Percentiles rank a stretch among this genome's conserved stretches.
Conservation (phyloP, 2,113 vertebrate species). For the Festucalex cinctus region DNA sequence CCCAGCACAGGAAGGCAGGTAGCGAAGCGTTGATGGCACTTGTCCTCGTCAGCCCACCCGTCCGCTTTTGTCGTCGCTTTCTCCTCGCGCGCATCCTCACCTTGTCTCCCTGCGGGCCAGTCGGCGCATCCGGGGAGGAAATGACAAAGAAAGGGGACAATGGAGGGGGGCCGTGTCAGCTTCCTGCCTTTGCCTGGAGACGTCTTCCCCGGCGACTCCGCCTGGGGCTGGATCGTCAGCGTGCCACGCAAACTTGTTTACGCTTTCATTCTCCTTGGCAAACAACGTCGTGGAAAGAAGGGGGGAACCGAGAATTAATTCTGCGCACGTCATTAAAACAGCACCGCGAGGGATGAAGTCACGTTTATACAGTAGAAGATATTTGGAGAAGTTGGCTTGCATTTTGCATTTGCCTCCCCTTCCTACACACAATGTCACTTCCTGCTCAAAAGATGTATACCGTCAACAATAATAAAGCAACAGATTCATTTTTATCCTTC, state of each 20-base stretch:
- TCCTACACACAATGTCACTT: constrained; percentile 42
- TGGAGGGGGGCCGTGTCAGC: constrained; percentile 51
- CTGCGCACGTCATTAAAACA: constrained; percentile 68
- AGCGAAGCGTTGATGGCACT: constrained; percentile 50
- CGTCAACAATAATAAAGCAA: constrained; percentile 41
- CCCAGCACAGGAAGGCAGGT: constrained; percentile 50
- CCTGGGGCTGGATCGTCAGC: constrained; percentile 52
- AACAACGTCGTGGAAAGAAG: constrained; percentile 50
- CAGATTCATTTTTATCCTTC: constrained; percentile 66
- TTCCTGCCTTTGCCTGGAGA: constrained; percentile 63
- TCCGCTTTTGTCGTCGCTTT: constrained; percentile 59
- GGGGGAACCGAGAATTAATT: constrained; percentile 53
- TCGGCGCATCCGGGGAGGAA: constrained; percentile 53
- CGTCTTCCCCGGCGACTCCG: constrained; percentile 37
- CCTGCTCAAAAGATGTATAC: constrained; percentile 52
- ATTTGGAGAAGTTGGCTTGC: constrained; percentile 60
- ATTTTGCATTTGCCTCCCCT: constrained; percentile 56
- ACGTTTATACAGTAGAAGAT: constrained; percentile 55
- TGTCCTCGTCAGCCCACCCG: constrained; percentile 36
- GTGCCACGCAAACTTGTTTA: constrained; percentile 52
- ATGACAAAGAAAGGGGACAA: constrained; percentile 62
- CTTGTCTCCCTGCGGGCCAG: constrained; percentile 60
- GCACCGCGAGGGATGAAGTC: constrained; percentile 54
- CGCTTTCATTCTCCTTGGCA: constrained; percentile 43
- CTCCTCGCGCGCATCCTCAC: constrained; percentile 62